Evolutionary conservation across 2,888 invertebrate species (phyloP).

Genomic region (Tinea semifulvella): DNA sequence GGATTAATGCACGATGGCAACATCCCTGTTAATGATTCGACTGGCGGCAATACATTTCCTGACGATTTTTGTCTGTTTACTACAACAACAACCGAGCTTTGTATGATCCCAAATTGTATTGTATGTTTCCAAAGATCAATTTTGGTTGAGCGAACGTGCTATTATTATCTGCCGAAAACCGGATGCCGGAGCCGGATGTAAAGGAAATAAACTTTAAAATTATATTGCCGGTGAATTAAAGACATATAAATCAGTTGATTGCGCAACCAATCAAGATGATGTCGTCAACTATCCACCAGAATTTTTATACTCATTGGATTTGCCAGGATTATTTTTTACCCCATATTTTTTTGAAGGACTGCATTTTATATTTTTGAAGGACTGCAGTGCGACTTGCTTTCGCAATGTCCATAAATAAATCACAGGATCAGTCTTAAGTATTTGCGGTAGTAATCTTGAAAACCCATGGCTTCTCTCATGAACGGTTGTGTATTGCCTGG

Average conservation of each 20-base stretch:
- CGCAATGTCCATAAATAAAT: conserved; percentile 24
- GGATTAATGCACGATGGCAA: no score
- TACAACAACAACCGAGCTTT: conserved; percentile 18
- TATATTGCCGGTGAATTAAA: conserved; percentile 24
- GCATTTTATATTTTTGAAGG: conserved; percentile 23
- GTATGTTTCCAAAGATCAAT: conserved; percentile 20
- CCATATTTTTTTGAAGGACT: no score
- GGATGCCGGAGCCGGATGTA: no score
- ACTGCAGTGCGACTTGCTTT: conserved; percentile 23
- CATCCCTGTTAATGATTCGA: no score
- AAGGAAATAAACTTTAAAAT: conserved; percentile 24
- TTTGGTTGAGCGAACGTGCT: conserved; percentile 24
- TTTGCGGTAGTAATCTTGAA: no score
- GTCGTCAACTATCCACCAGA: conserved; percentile 28
- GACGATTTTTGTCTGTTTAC: conserved; percentile 19
- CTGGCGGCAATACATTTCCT: conserved; percentile 19
- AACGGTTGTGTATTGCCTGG: no score
- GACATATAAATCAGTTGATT: conserved; percentile 27
- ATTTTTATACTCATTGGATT: conserved; percentile 28
- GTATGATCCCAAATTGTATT: no score
- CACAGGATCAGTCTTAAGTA: no score
- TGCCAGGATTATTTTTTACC: conserved; percentile 25
- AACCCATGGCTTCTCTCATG: no score
- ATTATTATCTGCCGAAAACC: conserved; percentile 20
- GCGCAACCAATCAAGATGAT: conserved; percentile 25